Evolutionary conservation across 1,140 invertebrate species (phyloP).

Genomic region (Seison nebaliae): DNA sequence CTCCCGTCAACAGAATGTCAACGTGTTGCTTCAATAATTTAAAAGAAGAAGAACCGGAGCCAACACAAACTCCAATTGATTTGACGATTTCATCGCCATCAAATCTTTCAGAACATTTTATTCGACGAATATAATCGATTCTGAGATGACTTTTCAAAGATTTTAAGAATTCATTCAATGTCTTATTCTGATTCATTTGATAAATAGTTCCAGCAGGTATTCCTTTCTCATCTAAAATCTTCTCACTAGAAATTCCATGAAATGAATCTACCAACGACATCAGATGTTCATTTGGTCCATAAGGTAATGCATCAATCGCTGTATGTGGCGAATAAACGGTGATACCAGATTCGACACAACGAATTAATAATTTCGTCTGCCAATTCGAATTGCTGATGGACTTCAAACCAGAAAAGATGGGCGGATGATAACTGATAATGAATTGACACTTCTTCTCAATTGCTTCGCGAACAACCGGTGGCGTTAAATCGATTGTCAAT

Average conservation of each 20-base stretch:
- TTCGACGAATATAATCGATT: no score
- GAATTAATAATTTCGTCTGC: constrained; percentile 53
- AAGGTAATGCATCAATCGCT: constrained; percentile 54
- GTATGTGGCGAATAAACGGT: constrained; percentile 78
- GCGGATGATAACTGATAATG: constrained; percentile 79
- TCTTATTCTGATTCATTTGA: no score
- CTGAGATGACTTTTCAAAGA: no score
- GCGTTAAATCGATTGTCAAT: constrained; percentile 77
- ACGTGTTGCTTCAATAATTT: no score
- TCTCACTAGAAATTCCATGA: no score
- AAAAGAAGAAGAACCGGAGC: constrained; percentile 56
- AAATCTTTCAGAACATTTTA: no score
- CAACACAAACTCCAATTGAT: constrained; percentile 55
- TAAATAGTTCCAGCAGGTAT: no score
- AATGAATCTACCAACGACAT: no score
- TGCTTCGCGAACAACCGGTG: constrained; percentile 57
- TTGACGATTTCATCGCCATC: no score
- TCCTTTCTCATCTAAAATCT: no score
- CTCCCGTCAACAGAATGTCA: constrained; percentile 44
- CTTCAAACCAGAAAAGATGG: constrained; percentile 60
- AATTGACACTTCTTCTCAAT: constrained; percentile 35
- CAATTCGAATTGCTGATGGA: constrained; percentile 38
- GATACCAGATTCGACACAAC: constrained; percentile 55
- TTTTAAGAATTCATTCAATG: no score
- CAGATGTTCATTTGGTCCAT: no score